Conservation (phyloP, 2,797 vertebrate species). For the Tragopan temminckii region DNA sequence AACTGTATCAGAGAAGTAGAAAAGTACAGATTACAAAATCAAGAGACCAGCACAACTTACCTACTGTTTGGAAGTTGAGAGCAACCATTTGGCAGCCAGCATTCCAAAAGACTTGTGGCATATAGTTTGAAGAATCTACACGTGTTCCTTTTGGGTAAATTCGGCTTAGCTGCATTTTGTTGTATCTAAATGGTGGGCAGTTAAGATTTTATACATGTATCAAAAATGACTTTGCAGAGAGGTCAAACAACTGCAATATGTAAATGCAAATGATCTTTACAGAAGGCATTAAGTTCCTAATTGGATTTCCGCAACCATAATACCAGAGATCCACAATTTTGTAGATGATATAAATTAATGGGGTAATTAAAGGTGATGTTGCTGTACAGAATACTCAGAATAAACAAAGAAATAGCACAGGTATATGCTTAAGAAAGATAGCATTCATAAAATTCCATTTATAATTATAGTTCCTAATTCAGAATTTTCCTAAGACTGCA, state of each 20-base stretch:
- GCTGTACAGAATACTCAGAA: neutral
- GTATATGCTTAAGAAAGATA: neutral
- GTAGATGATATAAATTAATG: rapidly evolving
- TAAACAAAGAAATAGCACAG: neutral
- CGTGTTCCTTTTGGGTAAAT: conserved; percentile 98
- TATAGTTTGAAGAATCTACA: conserved; percentile 98
- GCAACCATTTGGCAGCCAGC: conserved; percentile 98
- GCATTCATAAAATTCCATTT: neutral
- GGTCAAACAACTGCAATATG: neutral
- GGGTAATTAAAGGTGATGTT: neutral
- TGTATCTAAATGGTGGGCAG: conserved; percentile 87
- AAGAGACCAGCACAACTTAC: conserved; percentile 75
- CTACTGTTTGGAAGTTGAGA: conserved; percentile 97
- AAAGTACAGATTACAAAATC: neutral
- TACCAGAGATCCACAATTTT: neutral
- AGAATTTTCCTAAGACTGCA: neutral
- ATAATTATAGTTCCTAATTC: neutral
- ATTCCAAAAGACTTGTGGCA: conserved; percentile 99
- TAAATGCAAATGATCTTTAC: neutral
- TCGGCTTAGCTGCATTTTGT: conserved; percentile 97
- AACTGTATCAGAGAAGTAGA: neutral
- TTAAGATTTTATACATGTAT: conserved; percentile 78
- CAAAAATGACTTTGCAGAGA: neutral
- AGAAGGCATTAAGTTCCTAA: neutral
- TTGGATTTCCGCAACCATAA: neutral